Conservation (phyloP, 2,113 vertebrate species). For the Thermophis baileyi region DNA sequence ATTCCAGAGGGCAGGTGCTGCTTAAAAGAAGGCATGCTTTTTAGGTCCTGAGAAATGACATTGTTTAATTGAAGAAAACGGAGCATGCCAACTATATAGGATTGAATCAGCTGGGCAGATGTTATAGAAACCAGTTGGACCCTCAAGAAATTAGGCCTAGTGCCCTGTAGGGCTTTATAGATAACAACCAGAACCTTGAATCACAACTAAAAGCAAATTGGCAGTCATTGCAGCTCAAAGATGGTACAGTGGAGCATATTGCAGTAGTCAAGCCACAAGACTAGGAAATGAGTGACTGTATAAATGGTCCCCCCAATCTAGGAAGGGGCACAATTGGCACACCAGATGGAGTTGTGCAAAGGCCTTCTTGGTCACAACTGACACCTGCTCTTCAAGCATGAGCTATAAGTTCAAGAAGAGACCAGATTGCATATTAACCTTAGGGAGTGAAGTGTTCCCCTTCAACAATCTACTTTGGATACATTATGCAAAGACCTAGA, state of each 20-base stretch:
- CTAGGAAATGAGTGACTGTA: too few relatives aligned
- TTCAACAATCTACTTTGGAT: not conserved
- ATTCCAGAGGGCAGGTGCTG: too few relatives aligned
- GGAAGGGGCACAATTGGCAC: not conserved
- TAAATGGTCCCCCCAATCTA: not conserved
- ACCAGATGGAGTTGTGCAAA: not conserved
- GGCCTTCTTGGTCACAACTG: not conserved
- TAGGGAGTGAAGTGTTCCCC: not conserved
- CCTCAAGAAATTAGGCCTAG: not conserved
- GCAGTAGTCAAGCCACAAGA: not conserved
- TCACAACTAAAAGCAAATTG: not conserved
- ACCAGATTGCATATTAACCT: not conserved
- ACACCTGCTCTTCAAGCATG: not conserved
- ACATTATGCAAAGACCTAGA: not conserved
- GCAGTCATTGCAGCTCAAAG: not conserved
- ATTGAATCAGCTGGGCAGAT: too few relatives aligned
- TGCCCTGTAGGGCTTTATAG: not conserved
- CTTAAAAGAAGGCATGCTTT: too few relatives aligned
- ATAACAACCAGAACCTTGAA: not conserved
- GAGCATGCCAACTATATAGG: too few relatives aligned
- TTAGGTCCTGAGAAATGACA: too few relatives aligned
- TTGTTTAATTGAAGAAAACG: too few relatives aligned
- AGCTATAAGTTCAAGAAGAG: not conserved
- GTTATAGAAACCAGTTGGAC: too few relatives aligned
- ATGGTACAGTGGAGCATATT: not conserved